Evolutionary conservation across 2,113 vertebrate species (phyloP).

Genomic region (Antennarius striatus): DNA sequence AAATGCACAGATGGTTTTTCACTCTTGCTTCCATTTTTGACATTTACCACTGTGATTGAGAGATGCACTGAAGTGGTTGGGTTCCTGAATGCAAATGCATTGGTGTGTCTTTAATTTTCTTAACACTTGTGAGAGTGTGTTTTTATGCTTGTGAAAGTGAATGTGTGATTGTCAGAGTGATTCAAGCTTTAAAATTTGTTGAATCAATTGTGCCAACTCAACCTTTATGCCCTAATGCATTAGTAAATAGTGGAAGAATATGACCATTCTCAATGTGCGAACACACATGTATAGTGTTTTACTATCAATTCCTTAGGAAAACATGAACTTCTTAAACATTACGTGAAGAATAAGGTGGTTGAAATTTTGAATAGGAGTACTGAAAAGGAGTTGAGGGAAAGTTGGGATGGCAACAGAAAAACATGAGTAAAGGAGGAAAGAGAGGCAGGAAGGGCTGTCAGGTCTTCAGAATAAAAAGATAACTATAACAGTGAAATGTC

Average conservation of each 20-base stretch:
- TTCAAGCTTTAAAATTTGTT: not conserved
- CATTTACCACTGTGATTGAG: slow-evolving; percentile 77
- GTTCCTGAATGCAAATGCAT: slow-evolving; percentile 49
- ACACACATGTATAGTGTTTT: not conserved
- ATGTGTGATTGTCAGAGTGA: not conserved
- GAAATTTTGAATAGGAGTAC: not conserved
- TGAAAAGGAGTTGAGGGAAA: slow-evolving; percentile 7
- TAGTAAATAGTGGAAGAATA: not conserved
- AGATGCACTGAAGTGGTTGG: slow-evolving; percentile 56
- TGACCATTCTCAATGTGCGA: too few relatives aligned
- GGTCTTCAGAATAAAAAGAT: slow-evolving; percentile 11
- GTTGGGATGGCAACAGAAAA: not conserved
- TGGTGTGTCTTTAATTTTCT: slow-evolving; percentile 21
- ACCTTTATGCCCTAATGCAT: not conserved
- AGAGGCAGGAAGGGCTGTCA: not conserved
- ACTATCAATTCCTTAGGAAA: not conserved
- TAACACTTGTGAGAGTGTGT: not conserved
- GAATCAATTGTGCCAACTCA: not conserved
- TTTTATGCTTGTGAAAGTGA: not conserved
- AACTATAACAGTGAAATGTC: not conserved
- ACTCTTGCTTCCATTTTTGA: slow-evolving; percentile 68
- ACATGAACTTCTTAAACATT: too few relatives aligned
- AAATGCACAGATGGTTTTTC: slow-evolving; percentile 25
- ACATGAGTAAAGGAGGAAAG: slow-evolving; percentile 9
- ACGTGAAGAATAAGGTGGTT: not conserved